A percentile compares a stretch with the other conserved stretches of the same genome.
These are phyloP conservation scores for Bruchidius siliquastri DNA, from an alignment of 2,888 invertebrate species.

Conservation along the genomic window DNA sequence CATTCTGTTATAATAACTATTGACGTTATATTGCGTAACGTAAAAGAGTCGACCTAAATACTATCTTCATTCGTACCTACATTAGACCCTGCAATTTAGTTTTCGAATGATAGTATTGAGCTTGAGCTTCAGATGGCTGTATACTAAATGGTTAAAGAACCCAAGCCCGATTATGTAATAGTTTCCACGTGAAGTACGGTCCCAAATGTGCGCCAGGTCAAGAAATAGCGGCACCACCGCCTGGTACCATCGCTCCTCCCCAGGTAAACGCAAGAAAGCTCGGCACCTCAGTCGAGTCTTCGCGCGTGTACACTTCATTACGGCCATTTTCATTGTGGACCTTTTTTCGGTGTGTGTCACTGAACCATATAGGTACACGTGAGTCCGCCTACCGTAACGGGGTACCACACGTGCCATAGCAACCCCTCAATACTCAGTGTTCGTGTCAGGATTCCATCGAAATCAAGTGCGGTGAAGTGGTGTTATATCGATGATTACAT, in stretches of 20 bases:
- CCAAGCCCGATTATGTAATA: neutral
- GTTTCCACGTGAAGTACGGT: neutral
- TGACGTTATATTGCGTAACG: too few relatives aligned
- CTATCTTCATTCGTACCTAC: too few relatives aligned
- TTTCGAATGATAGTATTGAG: neutral
- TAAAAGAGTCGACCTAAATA: too few relatives aligned
- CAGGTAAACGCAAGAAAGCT: slow-evolving; percentile 29
- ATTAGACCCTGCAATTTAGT: neutral
- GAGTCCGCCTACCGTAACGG: slow-evolving; percentile 22
- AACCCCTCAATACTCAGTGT: neutral
- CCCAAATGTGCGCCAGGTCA: neutral
- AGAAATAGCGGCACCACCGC: neutral
- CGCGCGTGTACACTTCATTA: slow-evolving; percentile 37
- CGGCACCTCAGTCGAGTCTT: slow-evolving; percentile 37
- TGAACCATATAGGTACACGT: slow-evolving; percentile 21
- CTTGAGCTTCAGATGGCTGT: neutral
- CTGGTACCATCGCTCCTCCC: slow-evolving; percentile 35
- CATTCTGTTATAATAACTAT: too few relatives aligned
- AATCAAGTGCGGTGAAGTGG: neutral
- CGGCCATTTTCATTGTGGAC: slow-evolving; percentile 6
- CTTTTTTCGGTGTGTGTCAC: slow-evolving; percentile 2
- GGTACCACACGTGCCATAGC: neutral
- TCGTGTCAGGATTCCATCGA: neutral
- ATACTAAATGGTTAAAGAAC: neutral
- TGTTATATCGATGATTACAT: slow-evolving; percentile 4